phyloP scores from a whole-genome alignment of 2,113 vertebrate species.

The Chloropsis cyanopogon region DNA sequence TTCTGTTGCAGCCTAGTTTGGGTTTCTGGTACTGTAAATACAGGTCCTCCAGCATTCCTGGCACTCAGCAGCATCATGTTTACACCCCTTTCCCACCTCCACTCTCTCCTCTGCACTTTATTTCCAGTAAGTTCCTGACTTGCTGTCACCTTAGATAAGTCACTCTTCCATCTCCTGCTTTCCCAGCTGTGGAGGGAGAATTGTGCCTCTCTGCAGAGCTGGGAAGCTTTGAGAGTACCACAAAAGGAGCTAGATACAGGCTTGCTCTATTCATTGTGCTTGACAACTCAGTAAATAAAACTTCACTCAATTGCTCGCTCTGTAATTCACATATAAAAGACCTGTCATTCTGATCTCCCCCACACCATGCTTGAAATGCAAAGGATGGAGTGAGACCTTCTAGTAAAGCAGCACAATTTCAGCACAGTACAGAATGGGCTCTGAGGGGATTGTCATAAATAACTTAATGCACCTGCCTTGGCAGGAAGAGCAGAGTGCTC shows the following conservation, averaged over 20 bases:
- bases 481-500: not conserved
- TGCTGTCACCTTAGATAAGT: constrained; percentile 31
- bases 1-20: not conserved
- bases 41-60: not conserved
- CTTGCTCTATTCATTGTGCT: constrained; percentile 46
- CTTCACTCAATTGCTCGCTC: constrained; percentile 32
- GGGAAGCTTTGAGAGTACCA: constrained; percentile 3
- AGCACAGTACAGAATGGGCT: not conserved
- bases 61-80: not conserved
- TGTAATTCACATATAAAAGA: constrained; percentile 58
- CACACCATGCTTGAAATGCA: constrained; percentile 30
- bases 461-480: not conserved
- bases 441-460: not conserved
- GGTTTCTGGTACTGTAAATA: not conserved
- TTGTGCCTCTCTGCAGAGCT: constrained; percentile 3
- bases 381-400: constrained; percentile 12
- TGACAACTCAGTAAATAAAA: constrained; percentile 65
- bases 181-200: constrained; percentile 9
- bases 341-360: constrained; percentile 49
- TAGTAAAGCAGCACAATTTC: constrained; percentile 1
- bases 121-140: not conserved
- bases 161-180: not conserved
- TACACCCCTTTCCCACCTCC: not conserved
- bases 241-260: constrained; percentile 39
- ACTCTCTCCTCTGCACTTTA: not conserved